phyloP scores from a whole-genome alignment of 2,888 invertebrate genomes.

The Apodemia zela region DNA sequence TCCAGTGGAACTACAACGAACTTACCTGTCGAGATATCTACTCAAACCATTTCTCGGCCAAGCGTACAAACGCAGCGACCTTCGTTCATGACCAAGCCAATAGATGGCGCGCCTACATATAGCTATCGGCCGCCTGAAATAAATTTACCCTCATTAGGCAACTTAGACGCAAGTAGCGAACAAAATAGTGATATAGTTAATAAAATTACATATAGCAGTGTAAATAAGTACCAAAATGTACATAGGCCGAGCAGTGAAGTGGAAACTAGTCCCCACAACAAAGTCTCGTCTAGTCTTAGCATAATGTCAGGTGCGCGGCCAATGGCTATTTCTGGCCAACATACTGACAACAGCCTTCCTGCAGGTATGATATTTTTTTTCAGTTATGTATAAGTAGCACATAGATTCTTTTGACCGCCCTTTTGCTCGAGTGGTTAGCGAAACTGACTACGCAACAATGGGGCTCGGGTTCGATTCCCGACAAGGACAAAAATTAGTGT shows the following conservation, averaged over 20 bases:
- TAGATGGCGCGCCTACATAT: slow-evolving; percentile 72
- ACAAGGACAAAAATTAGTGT: too few relatives aligned
- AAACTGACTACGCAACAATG: too few relatives aligned
- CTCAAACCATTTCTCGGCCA: slow-evolving; percentile 54
- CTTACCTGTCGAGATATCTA: slow-evolving; percentile 47
- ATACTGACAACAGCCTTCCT: slow-evolving; percentile 69
- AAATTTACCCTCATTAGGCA: slow-evolving; percentile 67
- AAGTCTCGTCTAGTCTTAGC: slow-evolving; percentile 80
- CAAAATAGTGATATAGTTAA: slow-evolving; percentile 79
- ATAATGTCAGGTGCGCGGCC: slow-evolving; percentile 71
- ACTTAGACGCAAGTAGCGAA: slow-evolving; percentile 73
- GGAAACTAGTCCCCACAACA: slow-evolving; percentile 78
- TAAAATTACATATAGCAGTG: slow-evolving; percentile 77
- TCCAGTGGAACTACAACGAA: slow-evolving; percentile 56
- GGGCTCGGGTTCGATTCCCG: too few relatives aligned
- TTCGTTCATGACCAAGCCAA: slow-evolving; percentile 75
- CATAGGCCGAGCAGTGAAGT: slow-evolving; percentile 69
- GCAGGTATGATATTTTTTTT: slow-evolving; percentile 50
- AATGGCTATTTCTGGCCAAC: slow-evolving; percentile 72
- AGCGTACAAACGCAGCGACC: slow-evolving; percentile 68
- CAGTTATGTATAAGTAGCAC: too few relatives aligned
- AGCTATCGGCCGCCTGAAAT: slow-evolving; percentile 72
- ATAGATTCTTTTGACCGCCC: too few relatives aligned
- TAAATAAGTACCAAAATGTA: slow-evolving; percentile 80
- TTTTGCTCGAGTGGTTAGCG: too few relatives aligned